Percentiles rank a stretch among this genome's conserved stretches.
Evolutionary conservation across 92 coral and sea anemone species (phyloP).

Genomic region (Porites cylindrica): DNA sequence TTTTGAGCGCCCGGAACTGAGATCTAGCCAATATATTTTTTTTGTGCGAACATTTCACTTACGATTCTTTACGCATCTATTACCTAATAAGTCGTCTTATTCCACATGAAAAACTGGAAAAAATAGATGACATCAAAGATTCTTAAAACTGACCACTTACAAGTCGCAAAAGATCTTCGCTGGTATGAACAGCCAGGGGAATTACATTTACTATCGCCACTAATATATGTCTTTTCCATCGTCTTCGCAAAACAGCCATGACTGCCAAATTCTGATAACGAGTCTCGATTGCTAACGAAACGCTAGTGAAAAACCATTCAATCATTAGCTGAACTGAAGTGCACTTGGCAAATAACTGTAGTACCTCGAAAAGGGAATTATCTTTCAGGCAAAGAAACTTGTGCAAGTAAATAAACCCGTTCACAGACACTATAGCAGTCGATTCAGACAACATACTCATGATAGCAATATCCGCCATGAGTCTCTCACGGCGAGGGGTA

Average conservation of each 20-base stretch:
- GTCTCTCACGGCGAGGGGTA: slow-evolving; percentile 52
- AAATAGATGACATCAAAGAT: too few species aligned
- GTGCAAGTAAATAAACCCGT: background rate
- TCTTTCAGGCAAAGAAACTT: background rate
- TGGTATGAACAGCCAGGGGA: background rate
- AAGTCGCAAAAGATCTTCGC: background rate
- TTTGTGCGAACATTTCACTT: too few species aligned
- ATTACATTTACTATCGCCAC: background rate
- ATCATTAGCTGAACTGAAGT: background rate
- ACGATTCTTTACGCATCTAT: too few species aligned
- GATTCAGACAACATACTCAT: slow-evolving; percentile 51
- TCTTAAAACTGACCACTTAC: too few species aligned
- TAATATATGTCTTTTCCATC: slow-evolving; percentile 34
- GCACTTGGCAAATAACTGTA: background rate
- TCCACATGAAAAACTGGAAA: too few species aligned
- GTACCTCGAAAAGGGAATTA: background rate
- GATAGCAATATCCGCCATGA: slow-evolving; percentile 43
- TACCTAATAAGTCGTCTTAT: too few species aligned
- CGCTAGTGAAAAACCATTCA: slow-evolving; percentile 48
- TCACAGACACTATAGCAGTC: slow-evolving; percentile 19
- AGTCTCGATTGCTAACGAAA: slow-evolving; percentile 42
- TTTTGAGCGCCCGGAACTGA: too few species aligned
- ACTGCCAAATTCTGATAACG: slow-evolving; percentile 48
- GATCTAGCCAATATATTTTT: too few species aligned
- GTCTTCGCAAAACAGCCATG: slow-evolving; percentile 41